These are phyloP conservation scores for Panonychus citri DNA, from an alignment of 1,140 invertebrate species.

Conservation along the genomic window DNA sequence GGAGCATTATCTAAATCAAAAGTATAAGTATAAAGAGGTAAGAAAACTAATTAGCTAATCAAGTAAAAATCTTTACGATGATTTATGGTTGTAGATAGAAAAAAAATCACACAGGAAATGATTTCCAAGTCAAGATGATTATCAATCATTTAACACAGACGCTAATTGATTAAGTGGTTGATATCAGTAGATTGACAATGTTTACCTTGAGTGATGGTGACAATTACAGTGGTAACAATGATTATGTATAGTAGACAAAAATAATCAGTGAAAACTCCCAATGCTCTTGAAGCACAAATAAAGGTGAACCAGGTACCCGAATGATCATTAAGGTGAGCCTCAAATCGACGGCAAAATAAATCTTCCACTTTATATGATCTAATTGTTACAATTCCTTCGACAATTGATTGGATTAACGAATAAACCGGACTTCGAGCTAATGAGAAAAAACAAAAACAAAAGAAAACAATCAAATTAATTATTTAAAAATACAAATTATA, in stretches of 20 bases:
- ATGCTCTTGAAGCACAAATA: conserved; percentile 47
- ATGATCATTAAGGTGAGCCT: conserved; percentile 19
- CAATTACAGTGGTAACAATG: conserved; percentile 15
- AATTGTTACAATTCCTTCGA: conserved; percentile 27
- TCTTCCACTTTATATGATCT: conserved; percentile 23
- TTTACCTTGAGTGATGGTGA: background rate
- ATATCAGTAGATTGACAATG: too few relatives aligned
- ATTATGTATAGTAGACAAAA: conserved; percentile 43
- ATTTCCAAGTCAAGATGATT: too few relatives aligned
- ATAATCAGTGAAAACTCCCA: conserved; percentile 54
- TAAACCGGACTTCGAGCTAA: conserved; percentile 22
- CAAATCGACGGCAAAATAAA: conserved; percentile 38
- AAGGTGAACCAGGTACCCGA: conserved; percentile 38
- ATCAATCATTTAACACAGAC: too few relatives aligned
- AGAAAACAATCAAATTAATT: background rate
- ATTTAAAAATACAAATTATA: background rate
- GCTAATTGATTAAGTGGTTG: too few relatives aligned
- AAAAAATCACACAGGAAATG: too few relatives aligned
- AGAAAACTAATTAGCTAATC: too few relatives aligned
- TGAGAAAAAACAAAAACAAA: background rate
- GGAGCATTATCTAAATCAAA: background rate
- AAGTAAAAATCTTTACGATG: too few relatives aligned
- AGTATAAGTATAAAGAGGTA: background rate
- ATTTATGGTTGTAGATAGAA: too few relatives aligned
- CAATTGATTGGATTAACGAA: conserved; percentile 25